These are phyloP conservation scores for Dasyornis broadbenti DNA, from an alignment of 2,113 vertebrate species.

Conservation along the genomic window DNA sequence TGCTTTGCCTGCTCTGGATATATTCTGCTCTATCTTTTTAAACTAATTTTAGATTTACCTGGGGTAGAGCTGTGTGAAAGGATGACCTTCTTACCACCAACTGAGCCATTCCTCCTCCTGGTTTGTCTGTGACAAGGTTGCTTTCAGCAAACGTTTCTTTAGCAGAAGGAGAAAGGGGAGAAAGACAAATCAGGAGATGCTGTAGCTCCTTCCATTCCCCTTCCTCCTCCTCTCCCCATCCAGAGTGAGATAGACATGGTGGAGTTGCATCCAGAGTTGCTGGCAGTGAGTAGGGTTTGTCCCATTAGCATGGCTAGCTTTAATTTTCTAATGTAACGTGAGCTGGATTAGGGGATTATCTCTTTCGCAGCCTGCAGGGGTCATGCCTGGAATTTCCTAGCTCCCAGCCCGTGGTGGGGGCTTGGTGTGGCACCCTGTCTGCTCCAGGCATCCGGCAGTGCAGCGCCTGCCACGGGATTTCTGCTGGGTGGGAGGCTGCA, in stretches of 20 bases:
- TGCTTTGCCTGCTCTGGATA: slow-evolving; percentile 24
- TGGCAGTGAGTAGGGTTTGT: neutral
- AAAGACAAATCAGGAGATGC: neutral
- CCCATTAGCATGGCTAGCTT: slow-evolving; percentile 12
- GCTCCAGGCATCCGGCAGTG: neutral
- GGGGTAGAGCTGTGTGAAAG: neutral
- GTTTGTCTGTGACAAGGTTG: neutral
- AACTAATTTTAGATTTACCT: slow-evolving; percentile 44
- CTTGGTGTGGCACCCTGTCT: neutral
- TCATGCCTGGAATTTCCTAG: neutral
- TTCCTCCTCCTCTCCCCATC: neutral
- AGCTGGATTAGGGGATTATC: slow-evolving; percentile 56
- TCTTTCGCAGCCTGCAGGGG: neutral
- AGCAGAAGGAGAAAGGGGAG: neutral
- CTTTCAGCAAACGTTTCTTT: neutral
- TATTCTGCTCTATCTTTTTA: neutral
- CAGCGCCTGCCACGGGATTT: fast-evolving
- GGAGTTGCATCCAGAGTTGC: neutral
- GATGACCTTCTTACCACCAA: slow-evolving; percentile 41
- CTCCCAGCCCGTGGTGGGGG: neutral
- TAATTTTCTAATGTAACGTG: slow-evolving; percentile 61
- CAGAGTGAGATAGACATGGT: neutral
- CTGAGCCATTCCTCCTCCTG: neutral
- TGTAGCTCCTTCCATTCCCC: neutral
- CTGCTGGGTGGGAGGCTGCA: neutral